Base-by-base conservation (phyloP, 2,888 invertebrate genomes). In the Apoderus coryli region DNA sequence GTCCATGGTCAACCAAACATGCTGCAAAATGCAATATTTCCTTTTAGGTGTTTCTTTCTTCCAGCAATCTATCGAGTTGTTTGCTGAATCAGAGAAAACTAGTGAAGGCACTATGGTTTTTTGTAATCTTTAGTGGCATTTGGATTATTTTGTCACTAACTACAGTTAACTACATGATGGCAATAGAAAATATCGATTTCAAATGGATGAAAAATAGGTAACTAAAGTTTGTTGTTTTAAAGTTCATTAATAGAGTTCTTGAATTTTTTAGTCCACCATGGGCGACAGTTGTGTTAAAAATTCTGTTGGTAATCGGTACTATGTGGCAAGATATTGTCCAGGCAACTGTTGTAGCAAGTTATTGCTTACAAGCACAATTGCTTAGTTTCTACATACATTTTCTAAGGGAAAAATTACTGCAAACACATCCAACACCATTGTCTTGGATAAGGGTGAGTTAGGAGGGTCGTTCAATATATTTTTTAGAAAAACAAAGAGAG, bases 281-380 rank as follows among this genome's bases (percentile, higher is more conserved):
- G 48, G 46, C 66, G 25, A 57, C 62, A 42, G 45, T 65, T 35
- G 39, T 54, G 2, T 48, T 75, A 25, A 72, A 77, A 58, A 57
- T 73, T 16, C 48, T 74, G 4, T 54, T 82, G 33, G 66, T 80
- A 14, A 50, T 72, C 22, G 73, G 76, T 39, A 77, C 81, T 6
- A 53, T 80, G 35, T 72, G 74, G 56, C 82, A 84, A 49, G 82
- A 85, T 52, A 71, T 80, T 56, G 73, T 84, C 31, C 81, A 84
- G 56, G 77, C 79, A n/a, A 76, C 81, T 3, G 71, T 84, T 30
- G 70, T 84, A 39, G 76, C 78, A 15, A 82, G 78, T 54, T 85
- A 84, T 54, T 81, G 81, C 45, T 64, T 85, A 12, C 82, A 85
- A 60, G 80, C 78, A 27, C 79, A 82, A 53, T 59, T 85, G 32